Evolutionary conservation across 2,888 invertebrate species (phyloP).

Genomic region (Aporophyla lueneburgensis): DNA sequence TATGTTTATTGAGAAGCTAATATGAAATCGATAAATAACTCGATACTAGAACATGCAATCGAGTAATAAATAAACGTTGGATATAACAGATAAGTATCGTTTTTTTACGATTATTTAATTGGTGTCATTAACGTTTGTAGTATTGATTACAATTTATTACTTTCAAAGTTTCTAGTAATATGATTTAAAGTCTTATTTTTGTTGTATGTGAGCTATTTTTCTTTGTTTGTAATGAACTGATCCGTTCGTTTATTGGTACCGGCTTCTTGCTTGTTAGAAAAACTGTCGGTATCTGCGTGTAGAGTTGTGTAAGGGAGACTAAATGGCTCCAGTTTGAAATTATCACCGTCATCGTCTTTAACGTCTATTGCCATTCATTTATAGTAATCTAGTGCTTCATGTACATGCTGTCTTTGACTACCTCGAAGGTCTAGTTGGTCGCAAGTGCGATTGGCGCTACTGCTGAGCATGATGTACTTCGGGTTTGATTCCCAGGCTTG

Average conservation of each 20-base stretch:
- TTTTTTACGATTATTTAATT: constrained; percentile 85
- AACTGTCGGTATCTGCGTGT: constrained; percentile 14
- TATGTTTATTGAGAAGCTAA: constrained; percentile 73
- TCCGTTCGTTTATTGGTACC: constrained; percentile 16
- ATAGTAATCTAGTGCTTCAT: neutral
- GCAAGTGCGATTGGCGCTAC: too few species aligned
- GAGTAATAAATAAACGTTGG: constrained; percentile 76
- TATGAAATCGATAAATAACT: constrained; percentile 71
- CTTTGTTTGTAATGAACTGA: constrained; percentile 19
- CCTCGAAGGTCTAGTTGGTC: too few species aligned
- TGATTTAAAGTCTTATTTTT: constrained; percentile 62
- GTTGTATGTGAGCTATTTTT: constrained; percentile 36
- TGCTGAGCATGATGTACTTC: too few species aligned
- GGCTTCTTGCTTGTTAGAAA: constrained; percentile 19
- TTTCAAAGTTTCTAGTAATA: constrained; percentile 62
- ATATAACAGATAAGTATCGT: constrained; percentile 74
- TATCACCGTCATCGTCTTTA: constrained; percentile 7
- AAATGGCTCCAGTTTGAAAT: constrained; percentile 23
- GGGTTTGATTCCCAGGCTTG: too few species aligned
- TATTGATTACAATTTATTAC: constrained; percentile 85
- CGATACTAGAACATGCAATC: constrained; percentile 74
- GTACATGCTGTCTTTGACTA: neutral
- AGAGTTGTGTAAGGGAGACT: constrained; percentile 12
- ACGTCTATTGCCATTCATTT: constrained; percentile 2
- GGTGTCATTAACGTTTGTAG: constrained; percentile 80